Conservation (phyloP, 2,888 invertebrate genomes). For the Pollenia amentaria region DNA sequence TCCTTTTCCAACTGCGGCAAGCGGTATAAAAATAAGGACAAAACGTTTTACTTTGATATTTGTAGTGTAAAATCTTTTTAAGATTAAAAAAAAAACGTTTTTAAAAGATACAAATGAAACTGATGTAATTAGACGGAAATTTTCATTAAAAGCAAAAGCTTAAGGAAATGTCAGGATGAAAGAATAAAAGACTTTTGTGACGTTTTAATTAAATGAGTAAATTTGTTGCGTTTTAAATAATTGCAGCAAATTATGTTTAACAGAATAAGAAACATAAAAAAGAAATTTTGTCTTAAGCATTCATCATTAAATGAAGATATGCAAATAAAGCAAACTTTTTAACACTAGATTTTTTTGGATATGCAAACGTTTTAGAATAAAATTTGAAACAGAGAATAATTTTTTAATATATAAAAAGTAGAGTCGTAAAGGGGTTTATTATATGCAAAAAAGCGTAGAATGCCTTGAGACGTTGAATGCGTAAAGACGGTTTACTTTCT, state of each 20-base stretch:
- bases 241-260: neutral
- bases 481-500: too few relatives aligned
- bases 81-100: slow-evolving; percentile 4
- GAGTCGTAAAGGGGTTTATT: too few relatives aligned
- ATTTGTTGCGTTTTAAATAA: slow-evolving; percentile 42
- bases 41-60: slow-evolving; percentile 22
- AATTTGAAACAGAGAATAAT: too few relatives aligned
- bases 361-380: too few relatives aligned
- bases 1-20: neutral
- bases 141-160: neutral
- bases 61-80: slow-evolving; percentile 33
- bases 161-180: neutral
- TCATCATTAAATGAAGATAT: neutral
- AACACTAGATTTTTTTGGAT: neutral
- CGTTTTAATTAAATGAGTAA: slow-evolving; percentile 19
- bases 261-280: neutral
- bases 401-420: too few relatives aligned
- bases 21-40: neutral
- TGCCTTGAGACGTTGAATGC: too few relatives aligned
- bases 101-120: slow-evolving; percentile 17
- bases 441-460: too few relatives aligned
- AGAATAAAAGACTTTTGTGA: neutral
- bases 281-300: slow-evolving; percentile 10
- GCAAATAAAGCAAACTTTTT: slow-evolving; percentile 20
- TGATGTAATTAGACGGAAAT: slow-evolving; percentile 41